A percentile compares a stretch with the other conserved stretches of the same genome.
Conservation (phyloP, 2,113 vertebrate genomes). For the Phaethornis superciliosus region DNA sequence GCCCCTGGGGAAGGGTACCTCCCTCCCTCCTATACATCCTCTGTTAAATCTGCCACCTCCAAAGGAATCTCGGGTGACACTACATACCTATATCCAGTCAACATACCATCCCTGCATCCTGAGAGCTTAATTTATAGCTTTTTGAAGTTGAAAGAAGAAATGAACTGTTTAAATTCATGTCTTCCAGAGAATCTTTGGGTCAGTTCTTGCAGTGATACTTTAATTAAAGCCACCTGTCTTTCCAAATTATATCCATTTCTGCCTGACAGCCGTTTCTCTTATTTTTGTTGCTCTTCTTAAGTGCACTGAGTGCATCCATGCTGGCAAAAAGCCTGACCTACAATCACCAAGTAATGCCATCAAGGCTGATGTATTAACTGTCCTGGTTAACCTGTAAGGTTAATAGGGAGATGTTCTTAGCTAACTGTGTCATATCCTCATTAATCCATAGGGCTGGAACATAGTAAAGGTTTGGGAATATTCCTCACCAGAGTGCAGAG, state of each 20-base stretch:
- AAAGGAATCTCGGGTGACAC: background rate
- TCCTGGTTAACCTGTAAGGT: background rate
- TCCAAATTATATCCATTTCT: background rate
- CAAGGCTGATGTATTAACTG: background rate
- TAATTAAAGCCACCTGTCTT: background rate
- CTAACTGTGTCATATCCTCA: background rate
- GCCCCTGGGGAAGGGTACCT: background rate
- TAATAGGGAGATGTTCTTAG: background rate
- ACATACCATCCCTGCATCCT: background rate
- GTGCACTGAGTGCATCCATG: background rate
- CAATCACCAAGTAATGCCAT: conserved; percentile 3
- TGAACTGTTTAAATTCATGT: background rate
- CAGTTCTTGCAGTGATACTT: background rate
- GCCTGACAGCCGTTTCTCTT: background rate
- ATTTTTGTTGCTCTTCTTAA: background rate
- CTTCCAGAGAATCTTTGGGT: background rate
- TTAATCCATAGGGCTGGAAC: background rate
- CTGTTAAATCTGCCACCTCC: background rate
- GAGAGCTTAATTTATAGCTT: background rate
- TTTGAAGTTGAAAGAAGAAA: background rate
- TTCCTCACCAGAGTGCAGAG: background rate
- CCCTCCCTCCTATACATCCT: background rate
- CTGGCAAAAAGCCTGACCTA: conserved; percentile 8
- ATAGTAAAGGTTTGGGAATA: background rate
- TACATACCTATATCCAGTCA: background rate